phyloP scores from a whole-genome alignment of 2,888 invertebrate genomes.

The Tenthredo scrophulariae region DNA sequence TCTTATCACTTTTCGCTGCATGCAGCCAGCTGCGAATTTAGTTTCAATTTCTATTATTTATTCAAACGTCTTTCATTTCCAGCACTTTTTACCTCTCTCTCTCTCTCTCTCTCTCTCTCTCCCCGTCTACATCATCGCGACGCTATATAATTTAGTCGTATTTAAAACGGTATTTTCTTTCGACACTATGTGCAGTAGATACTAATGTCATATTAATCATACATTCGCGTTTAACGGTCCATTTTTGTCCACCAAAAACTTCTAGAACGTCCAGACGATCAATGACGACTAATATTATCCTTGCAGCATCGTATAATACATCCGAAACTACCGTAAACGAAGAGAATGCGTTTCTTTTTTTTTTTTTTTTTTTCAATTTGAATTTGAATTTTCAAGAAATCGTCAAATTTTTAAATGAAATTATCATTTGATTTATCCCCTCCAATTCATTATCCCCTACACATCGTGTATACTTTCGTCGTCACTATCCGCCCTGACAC shows the following conservation, averaged over 20 bases:
- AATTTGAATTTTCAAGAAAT: no score
- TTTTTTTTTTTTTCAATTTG: no score
- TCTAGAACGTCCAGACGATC: no score
- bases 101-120: neutral
- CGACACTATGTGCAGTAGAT: constrained; percentile 11
- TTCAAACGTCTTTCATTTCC: neutral
- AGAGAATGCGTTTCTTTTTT: no score
- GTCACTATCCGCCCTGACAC: constrained; percentile 74
- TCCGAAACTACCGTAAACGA: no score
- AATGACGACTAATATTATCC: no score
- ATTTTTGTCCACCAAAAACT: neutral
- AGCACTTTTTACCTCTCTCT: neutral
- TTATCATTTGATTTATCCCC: neutral
- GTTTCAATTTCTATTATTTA: neutral
- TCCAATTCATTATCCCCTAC: constrained; percentile 62
- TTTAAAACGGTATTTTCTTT: neutral
- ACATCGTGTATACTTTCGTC: constrained; percentile 77
- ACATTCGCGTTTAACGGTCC: constrained; percentile 63
- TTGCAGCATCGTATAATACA: no score
- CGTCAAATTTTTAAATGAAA: neutral
- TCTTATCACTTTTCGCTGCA: neutral
- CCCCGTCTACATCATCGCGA: neutral
- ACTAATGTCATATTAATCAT: constrained; percentile 74
- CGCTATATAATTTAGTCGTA: constrained; percentile 17
- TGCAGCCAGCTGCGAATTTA: constrained; percentile 31